Evolutionary conservation across 2,888 invertebrate genomes (phyloP), one percentile per base, ranked within the genome.

Genomic region (Parochlus steinenii): DNA sequence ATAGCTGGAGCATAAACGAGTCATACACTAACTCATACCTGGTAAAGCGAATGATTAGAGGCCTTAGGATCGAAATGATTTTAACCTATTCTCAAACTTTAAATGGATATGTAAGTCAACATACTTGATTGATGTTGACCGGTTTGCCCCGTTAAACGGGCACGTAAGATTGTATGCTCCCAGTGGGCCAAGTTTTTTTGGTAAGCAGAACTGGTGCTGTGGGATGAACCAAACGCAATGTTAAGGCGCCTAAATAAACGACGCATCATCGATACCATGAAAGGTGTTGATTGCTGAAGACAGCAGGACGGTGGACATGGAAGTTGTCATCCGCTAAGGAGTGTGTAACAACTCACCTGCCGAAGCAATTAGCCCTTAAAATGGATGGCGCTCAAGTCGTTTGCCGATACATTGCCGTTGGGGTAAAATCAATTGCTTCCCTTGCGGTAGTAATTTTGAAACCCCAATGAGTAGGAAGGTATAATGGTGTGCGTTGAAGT

Each of bases 181-280:
- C 62, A 72, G 71, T 71, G 72, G 70, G 71, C 70, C 71, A 69
- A 22, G 55, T 71, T 72, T n/a, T n/a, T n/a, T 71, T 72, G 70
- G 72, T 71, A 73, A 74, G 72, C 72, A 74, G 73, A 74, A 76
- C 74, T 75, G 73, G 74, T 69, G 73, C 66, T 75, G 72, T 67
- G 71, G 72, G 71, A 72, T 75, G 72, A 74, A 75, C 69, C 70
- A 65, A 72, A 72, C 69, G 69, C 60, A 56, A 64, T 65, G 70
- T 67, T 72, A 71, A 69, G 67, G 71, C 63, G 70, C 69, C 68
- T 69, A n/a, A n/a, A n/a, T n/a, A n/a, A n/a, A 58, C 59, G 62
- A 66, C 65, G 67, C 68, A 64, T 59, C 64, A 62, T 54, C 60
- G 66, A 68, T 47, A 59, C 66, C 66, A 65, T 58, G 58, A 67